Conservation (phyloP, 2,888 invertebrate species). For the Luperina testacea region DNA sequence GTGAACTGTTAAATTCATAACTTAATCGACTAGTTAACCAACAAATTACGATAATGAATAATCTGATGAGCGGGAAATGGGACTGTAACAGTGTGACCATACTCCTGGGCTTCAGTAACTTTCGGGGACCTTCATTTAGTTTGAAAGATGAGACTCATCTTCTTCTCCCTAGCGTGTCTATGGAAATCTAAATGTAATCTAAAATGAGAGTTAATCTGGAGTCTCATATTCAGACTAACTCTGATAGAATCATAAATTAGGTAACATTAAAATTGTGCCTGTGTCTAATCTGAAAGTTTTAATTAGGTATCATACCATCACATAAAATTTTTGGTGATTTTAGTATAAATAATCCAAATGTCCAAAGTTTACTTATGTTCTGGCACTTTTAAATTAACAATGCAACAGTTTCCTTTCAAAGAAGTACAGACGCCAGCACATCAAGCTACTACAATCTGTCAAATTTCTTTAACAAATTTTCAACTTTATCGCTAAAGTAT, state of each 20-base stretch:
- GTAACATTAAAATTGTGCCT: too few species aligned
- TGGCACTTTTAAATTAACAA: constrained; percentile 19
- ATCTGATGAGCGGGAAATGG: too few species aligned
- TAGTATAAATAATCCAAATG: neutral
- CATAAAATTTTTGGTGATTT: neutral
- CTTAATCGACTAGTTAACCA: constrained; percentile 27
- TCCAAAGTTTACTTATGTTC: neutral
- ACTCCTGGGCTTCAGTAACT: constrained; percentile 6
- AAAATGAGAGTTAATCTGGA: neutral
- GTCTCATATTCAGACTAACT: neutral
- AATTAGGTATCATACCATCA: neutral
- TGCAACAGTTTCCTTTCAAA: constrained; percentile 14
- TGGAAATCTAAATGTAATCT: neutral
- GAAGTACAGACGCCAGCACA: too few species aligned
- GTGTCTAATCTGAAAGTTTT: too few species aligned
- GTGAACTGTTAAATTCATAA: constrained; percentile 22
- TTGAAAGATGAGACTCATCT: neutral
- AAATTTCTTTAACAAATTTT: too few species aligned
- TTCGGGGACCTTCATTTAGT: neutral
- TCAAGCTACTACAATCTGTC: too few species aligned
- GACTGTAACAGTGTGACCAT: neutral
- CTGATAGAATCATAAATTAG: too few species aligned
- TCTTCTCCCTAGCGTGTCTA: neutral
- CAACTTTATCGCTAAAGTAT: too few species aligned
- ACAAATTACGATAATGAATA: constrained; percentile 17